Base-by-base conservation (phyloP, 1,140 invertebrate species). In the Babylonia areolata region DNA sequence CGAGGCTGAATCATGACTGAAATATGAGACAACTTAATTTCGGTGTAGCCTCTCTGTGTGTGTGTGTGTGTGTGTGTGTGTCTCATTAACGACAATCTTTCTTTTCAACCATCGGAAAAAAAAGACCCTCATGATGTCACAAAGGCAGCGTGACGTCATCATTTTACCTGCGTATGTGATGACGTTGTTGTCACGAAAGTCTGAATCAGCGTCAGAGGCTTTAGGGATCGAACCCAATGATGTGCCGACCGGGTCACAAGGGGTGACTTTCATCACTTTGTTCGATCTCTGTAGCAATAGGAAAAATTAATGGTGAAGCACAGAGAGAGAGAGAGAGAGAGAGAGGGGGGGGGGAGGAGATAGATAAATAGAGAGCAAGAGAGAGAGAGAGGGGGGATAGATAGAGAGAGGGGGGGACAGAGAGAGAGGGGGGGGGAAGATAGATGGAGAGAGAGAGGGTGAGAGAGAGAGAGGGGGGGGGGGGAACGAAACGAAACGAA, bases 181-280 rank as follows among this genome's bases (percentile, higher is more conserved):
- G 64, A 84, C 58, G 82, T 84, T 84, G 58, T 75, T 73, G 12
- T 84, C 58, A 28, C 69, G 35, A 58, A 73, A 75, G 20, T 51
- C 51, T 3, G 69, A 84, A 35, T 71, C 64, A 0, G n/a, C 12
- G 35, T 84, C 58, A 46, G 6, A 28, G 39, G 69, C 58, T 3
- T 35, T 58, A 31, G 58, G 58, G 17, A 84, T 37, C 2, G 12
- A n/a, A 20, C 82, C 37, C 58, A 84, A 11, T 11, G 46, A 39
- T 0, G 58, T 71, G 11, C 69, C 82, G 0, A n/a, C 23, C 31
- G 69, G 9, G 17, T 37, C 35, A 39, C 82, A 75, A 40, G 64
- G 54, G 3, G 20, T 51, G 28, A 58, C 54, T 31, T 12, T 0
- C 23, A n/a, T 6, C 46, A 33, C 46, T 40, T 58, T 46, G 23